Conservation (phyloP, 2,797 vertebrate species). For the Smutsia gigantea region DNA sequence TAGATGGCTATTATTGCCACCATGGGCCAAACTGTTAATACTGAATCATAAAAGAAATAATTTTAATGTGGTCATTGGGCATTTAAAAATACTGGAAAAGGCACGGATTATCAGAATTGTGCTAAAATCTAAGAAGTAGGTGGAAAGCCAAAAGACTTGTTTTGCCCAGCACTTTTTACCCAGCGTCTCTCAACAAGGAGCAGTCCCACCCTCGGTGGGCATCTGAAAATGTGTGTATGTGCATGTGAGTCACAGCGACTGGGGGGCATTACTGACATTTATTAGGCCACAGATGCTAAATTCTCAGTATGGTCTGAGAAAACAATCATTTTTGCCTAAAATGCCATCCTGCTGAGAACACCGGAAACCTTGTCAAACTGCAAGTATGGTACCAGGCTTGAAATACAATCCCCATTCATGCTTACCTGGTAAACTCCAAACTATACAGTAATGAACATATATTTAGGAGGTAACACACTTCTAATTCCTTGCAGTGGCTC, state of each 20-base stretch:
- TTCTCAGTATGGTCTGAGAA: background rate
- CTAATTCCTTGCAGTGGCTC: background rate
- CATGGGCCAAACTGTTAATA: background rate
- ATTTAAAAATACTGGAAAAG: background rate
- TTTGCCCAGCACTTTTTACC: background rate
- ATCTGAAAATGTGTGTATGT: background rate
- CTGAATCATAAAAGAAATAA: background rate
- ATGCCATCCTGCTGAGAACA: background rate
- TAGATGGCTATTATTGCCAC: background rate
- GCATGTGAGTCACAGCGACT: too few relatives aligned
- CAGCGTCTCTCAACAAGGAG: background rate
- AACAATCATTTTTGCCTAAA: background rate
- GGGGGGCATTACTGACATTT: background rate
- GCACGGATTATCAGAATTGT: background rate
- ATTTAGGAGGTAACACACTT: background rate
- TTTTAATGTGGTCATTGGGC: background rate
- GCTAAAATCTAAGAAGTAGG: background rate
- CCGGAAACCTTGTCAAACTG: background rate
- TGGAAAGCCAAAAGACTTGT: background rate
- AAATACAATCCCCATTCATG: background rate
- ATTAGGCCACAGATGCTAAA: background rate
- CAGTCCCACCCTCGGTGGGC: accelerated
- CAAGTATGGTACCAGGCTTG: background rate
- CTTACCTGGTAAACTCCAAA: background rate
- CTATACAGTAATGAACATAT: too few relatives aligned